Conservation (phyloP, 2,888 invertebrate genomes). For the Leistus spinibarbis region DNA sequence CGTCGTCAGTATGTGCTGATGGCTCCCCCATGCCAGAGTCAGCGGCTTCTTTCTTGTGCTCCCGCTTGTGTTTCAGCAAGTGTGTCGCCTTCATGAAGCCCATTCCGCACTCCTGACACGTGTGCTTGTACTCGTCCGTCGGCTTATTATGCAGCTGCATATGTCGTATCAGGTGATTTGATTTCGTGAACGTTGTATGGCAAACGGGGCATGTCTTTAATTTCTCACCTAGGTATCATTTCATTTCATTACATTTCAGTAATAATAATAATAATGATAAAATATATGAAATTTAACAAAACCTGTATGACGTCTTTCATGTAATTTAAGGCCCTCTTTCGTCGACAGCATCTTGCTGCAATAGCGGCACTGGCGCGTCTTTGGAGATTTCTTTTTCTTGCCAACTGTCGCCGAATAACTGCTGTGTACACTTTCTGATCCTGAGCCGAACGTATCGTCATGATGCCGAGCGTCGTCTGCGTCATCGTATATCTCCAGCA, state of each 20-base stretch:
- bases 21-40: not conserved
- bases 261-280: not conserved
- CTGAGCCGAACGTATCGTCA: constrained; percentile 39
- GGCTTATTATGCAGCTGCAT: constrained; percentile 51
- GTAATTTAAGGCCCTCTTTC: constrained; percentile 52
- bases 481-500: constrained; percentile 42
- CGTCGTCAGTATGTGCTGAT: constrained; percentile 4
- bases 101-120: constrained; percentile 47
- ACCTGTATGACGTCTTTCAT: constrained; percentile 51
- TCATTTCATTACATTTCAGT: not conserved
- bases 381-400: constrained; percentile 45
- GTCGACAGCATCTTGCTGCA: constrained; percentile 52
- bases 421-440: constrained; percentile 42
- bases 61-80: constrained; percentile 46
- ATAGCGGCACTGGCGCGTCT: constrained; percentile 49
- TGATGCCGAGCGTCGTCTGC: constrained; percentile 43
- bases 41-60: constrained; percentile 42
- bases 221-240: constrained; percentile 46
- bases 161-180: constrained; percentile 53
- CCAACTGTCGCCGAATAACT: constrained; percentile 37
- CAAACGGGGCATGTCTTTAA: constrained; percentile 52
- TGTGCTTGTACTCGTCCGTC: constrained; percentile 43
- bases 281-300: not conserved
- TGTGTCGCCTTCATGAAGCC: constrained; percentile 47
- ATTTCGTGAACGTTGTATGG: constrained; percentile 52